Percentiles rank a stretch among this genome's conserved stretches.
phyloP scores from a whole-genome alignment of 2,888 invertebrate species.

The Icerya purchasi region DNA sequence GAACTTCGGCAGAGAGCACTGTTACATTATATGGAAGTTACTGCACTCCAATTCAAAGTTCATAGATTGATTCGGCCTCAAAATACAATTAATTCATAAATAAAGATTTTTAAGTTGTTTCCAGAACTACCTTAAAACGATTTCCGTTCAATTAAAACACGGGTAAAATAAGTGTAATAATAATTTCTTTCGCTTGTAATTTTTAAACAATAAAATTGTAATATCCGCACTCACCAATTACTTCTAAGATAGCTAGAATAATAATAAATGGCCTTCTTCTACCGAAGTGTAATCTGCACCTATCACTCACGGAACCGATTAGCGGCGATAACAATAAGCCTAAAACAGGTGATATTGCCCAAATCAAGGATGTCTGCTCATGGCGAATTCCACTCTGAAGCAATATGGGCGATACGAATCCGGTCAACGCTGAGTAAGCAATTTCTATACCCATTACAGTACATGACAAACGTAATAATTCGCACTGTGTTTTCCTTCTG shows the following conservation, averaged over 20 bases:
- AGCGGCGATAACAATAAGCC: slow-evolving; percentile 87
- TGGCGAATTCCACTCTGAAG: slow-evolving; percentile 82
- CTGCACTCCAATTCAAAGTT: no score
- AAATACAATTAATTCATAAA: no score
- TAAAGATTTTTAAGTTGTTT: no score
- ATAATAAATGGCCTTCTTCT: slow-evolving; percentile 80
- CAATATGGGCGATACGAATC: slow-evolving; percentile 85
- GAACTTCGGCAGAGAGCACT: no score
- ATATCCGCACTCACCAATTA: slow-evolving; percentile 70
- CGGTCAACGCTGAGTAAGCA: slow-evolving; percentile 91
- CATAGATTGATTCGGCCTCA: no score
- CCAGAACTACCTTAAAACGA: no score
- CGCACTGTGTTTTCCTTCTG: slow-evolving; percentile 55
- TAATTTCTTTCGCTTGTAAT: no score
- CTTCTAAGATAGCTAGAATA: slow-evolving; percentile 68
- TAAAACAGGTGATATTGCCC: slow-evolving; percentile 82
- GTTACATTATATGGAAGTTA: no score
- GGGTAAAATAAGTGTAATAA: no score
- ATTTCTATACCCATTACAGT: slow-evolving; percentile 96
- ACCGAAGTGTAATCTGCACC: slow-evolving; percentile 59
- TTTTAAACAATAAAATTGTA: no score
- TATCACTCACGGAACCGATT: slow-evolving; percentile 76
- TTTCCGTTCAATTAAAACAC: no score
- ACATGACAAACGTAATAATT: slow-evolving; percentile 69
- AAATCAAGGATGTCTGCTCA: slow-evolving; percentile 82